phyloP scores from a whole-genome alignment of 2,113 vertebrate genomes.

The Lasiurus borealis region DNA sequence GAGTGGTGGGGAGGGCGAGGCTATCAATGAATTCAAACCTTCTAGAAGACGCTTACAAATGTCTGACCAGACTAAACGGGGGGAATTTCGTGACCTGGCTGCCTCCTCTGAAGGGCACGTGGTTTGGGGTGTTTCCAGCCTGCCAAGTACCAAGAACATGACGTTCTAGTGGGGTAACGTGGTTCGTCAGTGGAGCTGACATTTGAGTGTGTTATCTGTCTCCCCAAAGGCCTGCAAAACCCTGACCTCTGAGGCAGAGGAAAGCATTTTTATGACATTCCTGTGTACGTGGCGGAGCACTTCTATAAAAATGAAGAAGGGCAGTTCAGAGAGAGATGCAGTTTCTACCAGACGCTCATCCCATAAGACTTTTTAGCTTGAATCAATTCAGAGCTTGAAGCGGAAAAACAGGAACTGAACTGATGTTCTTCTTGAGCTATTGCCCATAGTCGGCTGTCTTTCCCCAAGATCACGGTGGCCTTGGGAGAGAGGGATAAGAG shows the following conservation, averaged over 20 bases:
- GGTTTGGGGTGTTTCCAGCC: conserved; percentile 50
- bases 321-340: conserved; percentile 43
- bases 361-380: conserved; percentile 33
- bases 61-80: background rate
- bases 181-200: conserved; percentile 51
- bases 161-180: conserved; percentile 17
- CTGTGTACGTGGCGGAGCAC: conserved; percentile 11
- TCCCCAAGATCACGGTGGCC: background rate
- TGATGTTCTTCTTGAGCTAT: conserved; percentile 29
- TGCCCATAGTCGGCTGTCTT: background rate
- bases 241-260: conserved; percentile 52
- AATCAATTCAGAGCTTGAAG: conserved; percentile 32
- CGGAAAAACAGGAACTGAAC: background rate
- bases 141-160: conserved; percentile 40
- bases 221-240: conserved; percentile 52
- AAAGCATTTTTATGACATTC: conserved; percentile 72
- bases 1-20: background rate
- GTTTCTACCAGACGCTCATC: too few relatives aligned
- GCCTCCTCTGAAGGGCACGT: background rate
- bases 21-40: conserved; percentile 31
- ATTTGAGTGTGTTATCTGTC: conserved; percentile 64
- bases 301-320: conserved; percentile 59
- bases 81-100: conserved; percentile 55
- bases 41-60: background rate
- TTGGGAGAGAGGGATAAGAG: conserved; percentile 6